Base-by-base conservation (phyloP, 2,797 vertebrate species). In the Scolopax bukidnonensis region DNA sequence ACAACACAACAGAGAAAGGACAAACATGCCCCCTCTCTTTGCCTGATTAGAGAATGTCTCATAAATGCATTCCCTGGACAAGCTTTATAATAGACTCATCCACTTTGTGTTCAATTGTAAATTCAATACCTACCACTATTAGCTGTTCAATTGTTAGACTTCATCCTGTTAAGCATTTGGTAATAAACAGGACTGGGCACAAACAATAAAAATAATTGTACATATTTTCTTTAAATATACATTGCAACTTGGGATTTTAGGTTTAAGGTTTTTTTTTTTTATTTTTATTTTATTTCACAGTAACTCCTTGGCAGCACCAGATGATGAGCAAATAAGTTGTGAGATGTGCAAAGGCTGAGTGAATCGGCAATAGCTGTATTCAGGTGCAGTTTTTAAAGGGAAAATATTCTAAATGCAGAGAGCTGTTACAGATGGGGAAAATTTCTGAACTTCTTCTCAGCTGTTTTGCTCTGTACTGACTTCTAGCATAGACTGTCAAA, bases 41-140 rank as follows among this genome's bases (percentile, higher is more conserved):
- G 47, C 38, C 84, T 91, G 88, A 92, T 95, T 96, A 95, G 82
- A 88, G 40, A 18, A 77, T 71, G 60, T 91, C 84, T 97, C 84
- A 86, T 88, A 93, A 96, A 95, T 81, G 50, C 70, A 60, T 92
- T 92, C 74, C 70, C 79, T 60, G 65, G 80, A 95, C 63, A 89
- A 92, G 80, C 60, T 93, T 76, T 96, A 50, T 93, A 93, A 96
- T 89, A 95, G 89, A 95, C 82, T 96, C 84, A 78, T 92, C 84
- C 74, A 94, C 94, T 94, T 94, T 84, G 57, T 73, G 60, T 93
- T 95, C 82, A 85, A 80, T 89, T 96, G 95, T 91, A 97, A 97
- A 97, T 97, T 91, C 92, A 92, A 91, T 91, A 94, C 20, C 50
- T 91, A 81, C 75, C 61, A 78, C 90, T 94, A 93, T 95, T 92